These are phyloP conservation scores for Caranx melampygus DNA, from an alignment of 2,113 vertebrate species.

Conservation along the genomic window DNA sequence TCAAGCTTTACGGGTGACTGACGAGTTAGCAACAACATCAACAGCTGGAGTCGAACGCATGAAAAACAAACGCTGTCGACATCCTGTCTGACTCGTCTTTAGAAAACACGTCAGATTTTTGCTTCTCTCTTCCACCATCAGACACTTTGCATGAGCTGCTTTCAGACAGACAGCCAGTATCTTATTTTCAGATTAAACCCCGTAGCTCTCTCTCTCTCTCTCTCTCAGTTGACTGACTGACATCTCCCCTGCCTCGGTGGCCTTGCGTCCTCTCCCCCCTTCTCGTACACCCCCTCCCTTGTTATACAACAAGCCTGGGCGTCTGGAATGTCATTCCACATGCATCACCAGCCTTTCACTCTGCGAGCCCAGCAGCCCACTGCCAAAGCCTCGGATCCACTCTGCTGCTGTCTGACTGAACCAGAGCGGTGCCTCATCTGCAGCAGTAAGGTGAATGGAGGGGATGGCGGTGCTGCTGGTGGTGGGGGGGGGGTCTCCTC, in stretches of 20 bases:
- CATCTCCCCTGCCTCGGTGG: conserved; percentile 70
- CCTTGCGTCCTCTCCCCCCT: conserved; percentile 79
- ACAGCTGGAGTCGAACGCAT: neutral
- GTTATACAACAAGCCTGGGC: conserved; percentile 79
- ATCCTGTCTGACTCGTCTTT: no score
- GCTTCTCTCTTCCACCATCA: neutral
- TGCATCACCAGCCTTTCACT: conserved; percentile 75
- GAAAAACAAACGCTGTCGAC: neutral
- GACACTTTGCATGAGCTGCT: neutral
- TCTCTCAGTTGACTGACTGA: conserved; percentile 44
- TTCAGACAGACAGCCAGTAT: conserved; percentile 22
- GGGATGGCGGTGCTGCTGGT: no score
- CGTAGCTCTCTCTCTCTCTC: conserved; percentile 6
- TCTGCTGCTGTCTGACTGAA: conserved; percentile 50
- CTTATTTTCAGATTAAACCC: conserved; percentile 38
- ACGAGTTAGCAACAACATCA: neutral
- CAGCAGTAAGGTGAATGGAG: neutral
- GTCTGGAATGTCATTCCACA: conserved; percentile 84
- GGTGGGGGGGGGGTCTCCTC: neutral
- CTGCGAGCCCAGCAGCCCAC: conserved; percentile 35
- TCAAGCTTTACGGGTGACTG: neutral
- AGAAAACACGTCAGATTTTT: neutral
- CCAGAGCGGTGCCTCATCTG: conserved; percentile 52
- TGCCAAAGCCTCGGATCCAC: conserved; percentile 50
- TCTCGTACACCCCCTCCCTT: conserved; percentile 70